These are phyloP conservation scores for Bagarius yarrelli DNA, from an alignment of 2,113 vertebrate genomes.

Conservation along the genomic window DNA sequence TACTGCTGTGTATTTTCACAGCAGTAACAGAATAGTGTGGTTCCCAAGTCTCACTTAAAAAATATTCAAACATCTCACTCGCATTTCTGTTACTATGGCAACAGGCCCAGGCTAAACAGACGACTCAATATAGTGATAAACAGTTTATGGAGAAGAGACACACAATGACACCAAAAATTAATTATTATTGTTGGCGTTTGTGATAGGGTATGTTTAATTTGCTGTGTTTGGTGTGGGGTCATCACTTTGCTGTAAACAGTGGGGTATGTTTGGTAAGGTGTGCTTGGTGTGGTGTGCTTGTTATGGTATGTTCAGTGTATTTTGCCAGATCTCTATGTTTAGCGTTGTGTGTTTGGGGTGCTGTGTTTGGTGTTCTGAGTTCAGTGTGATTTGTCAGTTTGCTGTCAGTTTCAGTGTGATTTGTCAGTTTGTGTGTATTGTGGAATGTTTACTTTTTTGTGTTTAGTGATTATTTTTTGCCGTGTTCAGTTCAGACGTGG, in stretches of 20 bases:
- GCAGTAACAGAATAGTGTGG: no score
- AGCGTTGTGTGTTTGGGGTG: background rate
- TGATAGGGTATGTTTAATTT: background rate
- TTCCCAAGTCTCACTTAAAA: conserved; percentile 41
- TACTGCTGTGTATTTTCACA: conserved; percentile 38
- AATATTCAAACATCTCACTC: conserved; percentile 40
- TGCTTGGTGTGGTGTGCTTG: background rate
- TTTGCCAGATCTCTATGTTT: background rate
- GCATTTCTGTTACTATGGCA: conserved; percentile 44
- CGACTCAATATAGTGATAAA: conserved; percentile 22
- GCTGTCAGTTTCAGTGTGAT: background rate
- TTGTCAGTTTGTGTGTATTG: background rate
- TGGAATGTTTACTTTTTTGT: background rate
- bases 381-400: background rate
- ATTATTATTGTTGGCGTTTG: background rate
- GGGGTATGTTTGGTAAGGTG: background rate
- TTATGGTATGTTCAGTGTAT: background rate
- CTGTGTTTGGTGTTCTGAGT: background rate
- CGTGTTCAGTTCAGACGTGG: background rate
- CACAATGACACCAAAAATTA: background rate
- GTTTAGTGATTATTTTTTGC: background rate
- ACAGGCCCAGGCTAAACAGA: conserved; percentile 31
- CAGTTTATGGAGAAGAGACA: background rate
- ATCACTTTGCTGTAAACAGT: background rate
- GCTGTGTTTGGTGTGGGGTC: background rate